phyloP scores from a whole-genome alignment of 1,140 invertebrate species.

The silkworm (Bombyx mori) region ASM3026992v2 NC_085128.1:3850001-3850500 shows the following conservation, averaged over 20 bases:
- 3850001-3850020: conserved; percentile 43
- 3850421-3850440: no score
- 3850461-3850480: conserved; percentile 15
- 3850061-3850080: conserved; percentile 22
- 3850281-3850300: no score
- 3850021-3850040: conserved; percentile 45
- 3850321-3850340: no score
- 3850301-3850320: no score
- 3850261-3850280: not conserved
- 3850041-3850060: conserved; percentile 30
- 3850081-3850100: conserved; percentile 2
- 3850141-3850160: conserved; percentile 3
- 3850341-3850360: no score
- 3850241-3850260: conserved; percentile 1
- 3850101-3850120: conserved; percentile 19
- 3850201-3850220: conserved; percentile 6
- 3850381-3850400: no score
- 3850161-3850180: not conserved
- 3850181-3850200: conserved; percentile 1
- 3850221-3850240: conserved; percentile 3
- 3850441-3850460: not conserved
- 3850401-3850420: no score
- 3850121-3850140: conserved; percentile 33
- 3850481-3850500: conserved; percentile 35
- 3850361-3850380: no score